Evolutionary conservation across 2,888 invertebrate genomes (phyloP), one percentile per base, ranked within the genome.

Genomic region (Cerastis leucographa): DNA sequence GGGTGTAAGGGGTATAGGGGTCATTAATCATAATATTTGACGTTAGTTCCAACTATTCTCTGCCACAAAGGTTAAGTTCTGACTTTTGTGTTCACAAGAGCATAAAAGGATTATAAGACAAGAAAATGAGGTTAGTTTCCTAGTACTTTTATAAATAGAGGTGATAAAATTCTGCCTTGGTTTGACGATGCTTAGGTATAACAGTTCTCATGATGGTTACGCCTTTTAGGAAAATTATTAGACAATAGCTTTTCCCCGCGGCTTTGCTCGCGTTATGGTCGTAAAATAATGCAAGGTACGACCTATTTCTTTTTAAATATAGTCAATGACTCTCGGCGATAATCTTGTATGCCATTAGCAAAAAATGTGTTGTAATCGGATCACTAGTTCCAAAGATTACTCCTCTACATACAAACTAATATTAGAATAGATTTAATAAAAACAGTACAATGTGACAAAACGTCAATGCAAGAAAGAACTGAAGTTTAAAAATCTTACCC

Each of bases 1-100:
- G 64, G 64, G 42, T 64, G 66, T 35, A 35, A 46, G 29, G 70
- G 22, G 61, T 61, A 9, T 66, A 42, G 11, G 25, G 67, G n/a
- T 81, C 87, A 87, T 87, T 82, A 85, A 87, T 87, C 87, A 87
- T 87, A 76, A 85, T 85, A 80, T 88, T 83, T 70, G 72, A 68
- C 56, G 69, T 49, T 80, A 46, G 70, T 81, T 79, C 51, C 17
- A 81, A 71, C 74, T 74, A 81, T 49, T 44, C 71, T 29, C 25
- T 44, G 64, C 22, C 49, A 75, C 35, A 77, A 44, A 49, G 44
- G 51, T 59, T 51, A 59, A 35, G n/a, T 72, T 80, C 62, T 42
- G 22, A n/a, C 66, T 54, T 73, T 82, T 85, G 40, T 83, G 64
- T 40, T 49, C 19, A n/a, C 42, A 40, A 56, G 22, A 71, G 56